Evolutionary conservation across 64 coral and sea anemone species (phyloP), one percentile per base, ranked within the genome.

Genomic region (Hydrozoanthus tunicans): DNA sequence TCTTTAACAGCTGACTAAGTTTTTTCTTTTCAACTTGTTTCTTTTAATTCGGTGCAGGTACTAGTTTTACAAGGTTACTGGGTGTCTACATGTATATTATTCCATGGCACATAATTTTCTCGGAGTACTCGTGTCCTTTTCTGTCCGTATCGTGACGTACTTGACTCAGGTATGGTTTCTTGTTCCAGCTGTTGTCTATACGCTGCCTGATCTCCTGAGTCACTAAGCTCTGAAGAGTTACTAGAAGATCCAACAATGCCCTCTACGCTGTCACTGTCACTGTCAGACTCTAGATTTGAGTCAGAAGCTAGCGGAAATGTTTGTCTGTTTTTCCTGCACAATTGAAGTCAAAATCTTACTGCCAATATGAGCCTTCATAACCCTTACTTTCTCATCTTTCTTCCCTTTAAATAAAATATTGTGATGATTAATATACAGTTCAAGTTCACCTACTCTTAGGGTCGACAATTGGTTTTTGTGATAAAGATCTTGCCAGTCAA

Each of bases 261-360:
- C 32, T 43, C 32, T 43, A 43, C 32, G 17, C 66, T 86, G 83
- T 86, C 83, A 86, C 83, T 86, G 64, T 70, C 83, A 86, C 58
- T 43, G 64, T 53, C 5, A 70, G 83, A 54, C 23, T 74, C 23
- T 90, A 15, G 60, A 17, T 11, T 14, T 43, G 32, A 43, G 32
- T 43, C 32, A 43, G 32, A 43, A 43, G 32, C 32, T 43, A 43
- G 32, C 32, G 24, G 12, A 79, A 76, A 17, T 79, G n/a, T 11
- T 62, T 77, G 14, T 13, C 53, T 90, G 9, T 11, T 2, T 80
- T 7, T 79, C 89, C 89, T 79, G 74, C 76, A 91, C 89, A 80
- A 80, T 91, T n/a, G 76, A 91, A n/a, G 89, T 62, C 51, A 91
- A 62, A 24, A 91, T 79, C 60, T 80, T 91, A 56, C 89, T 90